Percentiles rank a stretch among this genome's conserved stretches.
These are phyloP conservation scores for Piaya cayana DNA, from an alignment of 2,113 vertebrate species.

Conservation along the genomic window DNA sequence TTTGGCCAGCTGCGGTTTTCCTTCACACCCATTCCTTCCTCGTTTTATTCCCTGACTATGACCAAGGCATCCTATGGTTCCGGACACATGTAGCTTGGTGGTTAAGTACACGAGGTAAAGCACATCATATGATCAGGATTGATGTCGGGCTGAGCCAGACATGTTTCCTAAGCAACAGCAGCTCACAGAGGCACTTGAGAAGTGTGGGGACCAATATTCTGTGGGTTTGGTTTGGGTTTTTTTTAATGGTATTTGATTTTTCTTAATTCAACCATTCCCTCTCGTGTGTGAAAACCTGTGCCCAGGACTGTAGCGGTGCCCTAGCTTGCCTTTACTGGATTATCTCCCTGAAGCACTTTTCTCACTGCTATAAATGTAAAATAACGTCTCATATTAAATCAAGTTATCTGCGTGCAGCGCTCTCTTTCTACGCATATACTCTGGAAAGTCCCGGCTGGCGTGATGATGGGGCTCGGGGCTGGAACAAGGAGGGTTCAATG, in stretches of 20 bases:
- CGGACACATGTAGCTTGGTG: rapidly evolving
- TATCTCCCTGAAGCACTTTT: constrained; percentile 38
- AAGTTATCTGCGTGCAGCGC: not conserved
- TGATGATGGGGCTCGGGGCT: not conserved
- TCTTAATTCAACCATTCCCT: not conserved
- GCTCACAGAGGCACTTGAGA: rapidly evolving
- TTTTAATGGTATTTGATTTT: not conserved
- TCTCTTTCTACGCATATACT: rapidly evolving
- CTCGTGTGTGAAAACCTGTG: not conserved
- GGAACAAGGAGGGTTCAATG: not conserved
- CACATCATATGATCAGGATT: rapidly evolving
- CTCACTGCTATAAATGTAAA: constrained; percentile 42
- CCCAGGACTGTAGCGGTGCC: not conserved
- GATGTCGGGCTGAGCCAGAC: not conserved
- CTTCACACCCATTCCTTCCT: not conserved
- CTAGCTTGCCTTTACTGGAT: not conserved
- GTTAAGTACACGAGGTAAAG: rapidly evolving
- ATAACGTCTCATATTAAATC: constrained; percentile 44
- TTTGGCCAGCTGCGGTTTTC: not conserved
- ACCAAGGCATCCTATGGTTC: rapidly evolving
- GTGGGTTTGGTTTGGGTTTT: not conserved
- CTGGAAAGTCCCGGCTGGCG: not conserved
- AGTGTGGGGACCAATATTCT: not conserved
- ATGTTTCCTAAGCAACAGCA: not conserved
- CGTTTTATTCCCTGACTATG: rapidly evolving